Percentiles rank a stretch among this genome's conserved stretches.
Conservation (phyloP, 2,113 vertebrate species). For the Cebus imitator region DNA sequence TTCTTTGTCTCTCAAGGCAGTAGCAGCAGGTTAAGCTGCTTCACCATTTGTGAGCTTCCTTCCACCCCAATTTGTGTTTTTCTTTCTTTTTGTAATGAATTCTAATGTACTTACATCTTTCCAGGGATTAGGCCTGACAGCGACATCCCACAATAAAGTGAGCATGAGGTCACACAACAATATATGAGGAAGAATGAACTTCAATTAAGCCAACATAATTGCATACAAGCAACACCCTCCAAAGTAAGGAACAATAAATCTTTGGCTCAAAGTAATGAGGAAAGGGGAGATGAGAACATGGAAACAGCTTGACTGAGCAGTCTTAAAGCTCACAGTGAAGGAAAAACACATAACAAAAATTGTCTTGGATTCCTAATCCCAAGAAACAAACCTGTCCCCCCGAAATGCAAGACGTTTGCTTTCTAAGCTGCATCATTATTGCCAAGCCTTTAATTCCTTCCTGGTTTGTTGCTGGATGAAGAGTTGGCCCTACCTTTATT, state of each 20-base stretch:
- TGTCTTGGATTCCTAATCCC: background rate
- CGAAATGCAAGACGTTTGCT: background rate
- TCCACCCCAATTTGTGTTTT: background rate
- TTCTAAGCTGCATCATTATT: background rate
- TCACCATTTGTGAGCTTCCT: background rate
- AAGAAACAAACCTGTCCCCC: background rate
- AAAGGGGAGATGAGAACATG: background rate
- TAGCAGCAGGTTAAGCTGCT: background rate
- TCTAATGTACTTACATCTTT: conserved; percentile 60
- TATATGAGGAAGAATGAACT: conserved; percentile 61
- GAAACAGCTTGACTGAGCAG: background rate
- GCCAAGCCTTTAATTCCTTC: background rate
- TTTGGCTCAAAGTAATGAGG: conserved; percentile 54
- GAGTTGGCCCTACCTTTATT: background rate
- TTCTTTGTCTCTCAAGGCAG: background rate
- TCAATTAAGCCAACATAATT: conserved; percentile 71
- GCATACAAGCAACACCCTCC: conserved; percentile 45
- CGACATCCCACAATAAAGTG: conserved; percentile 33
- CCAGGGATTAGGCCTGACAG: conserved; percentile 54
- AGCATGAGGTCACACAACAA: conserved; percentile 51
- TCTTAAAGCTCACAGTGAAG: conserved; percentile 21
- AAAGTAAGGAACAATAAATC: conserved; percentile 55
- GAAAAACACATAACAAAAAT: background rate
- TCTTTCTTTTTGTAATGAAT: conserved; percentile 62
- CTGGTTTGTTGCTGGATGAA: background rate